phyloP scores from a whole-genome alignment of 2,888 invertebrate genomes.

The Tyria jacobaeae region DNA sequence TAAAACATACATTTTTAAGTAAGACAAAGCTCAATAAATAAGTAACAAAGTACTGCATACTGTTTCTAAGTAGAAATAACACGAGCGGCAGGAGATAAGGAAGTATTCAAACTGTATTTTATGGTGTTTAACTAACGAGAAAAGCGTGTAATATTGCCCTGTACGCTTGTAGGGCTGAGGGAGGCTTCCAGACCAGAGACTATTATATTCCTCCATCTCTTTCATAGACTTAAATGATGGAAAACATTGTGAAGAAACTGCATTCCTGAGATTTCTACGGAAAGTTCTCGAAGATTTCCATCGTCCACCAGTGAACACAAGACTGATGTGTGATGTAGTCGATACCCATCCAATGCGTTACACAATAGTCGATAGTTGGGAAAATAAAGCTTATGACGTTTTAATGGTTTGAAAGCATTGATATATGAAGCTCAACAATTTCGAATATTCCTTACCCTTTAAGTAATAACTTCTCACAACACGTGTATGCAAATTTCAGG shows the following conservation, averaged over 20 bases:
- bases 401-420: not conserved
- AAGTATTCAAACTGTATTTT: slow-evolving; percentile 17
- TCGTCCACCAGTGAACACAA: too few species aligned
- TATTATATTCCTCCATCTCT: not conserved
- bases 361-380: too few species aligned
- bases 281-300: too few species aligned
- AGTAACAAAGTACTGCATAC: slow-evolving; percentile 11
- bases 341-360: too few species aligned
- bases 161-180: not conserved
- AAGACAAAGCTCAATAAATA: slow-evolving; percentile 21
- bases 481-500: too few species aligned
- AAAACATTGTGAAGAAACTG: too few species aligned
- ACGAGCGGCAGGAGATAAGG: slow-evolving; percentile 5
- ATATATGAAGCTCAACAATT: too few species aligned
- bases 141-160: slow-evolving; percentile 16
- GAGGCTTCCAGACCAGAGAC: not conserved
- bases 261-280: too few species aligned
- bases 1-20: slow-evolving; percentile 18
- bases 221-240: not conserved
- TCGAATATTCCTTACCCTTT: too few species aligned
- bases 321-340: too few species aligned
- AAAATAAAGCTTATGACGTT: too few species aligned
- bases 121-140: slow-evolving; percentile 29
- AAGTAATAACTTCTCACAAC: too few species aligned
- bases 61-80: slow-evolving; percentile 5